Evolutionary conservation across 2,888 invertebrate genomes (phyloP).

Genomic region (Lepeophtheirus nordmannii): DNA sequence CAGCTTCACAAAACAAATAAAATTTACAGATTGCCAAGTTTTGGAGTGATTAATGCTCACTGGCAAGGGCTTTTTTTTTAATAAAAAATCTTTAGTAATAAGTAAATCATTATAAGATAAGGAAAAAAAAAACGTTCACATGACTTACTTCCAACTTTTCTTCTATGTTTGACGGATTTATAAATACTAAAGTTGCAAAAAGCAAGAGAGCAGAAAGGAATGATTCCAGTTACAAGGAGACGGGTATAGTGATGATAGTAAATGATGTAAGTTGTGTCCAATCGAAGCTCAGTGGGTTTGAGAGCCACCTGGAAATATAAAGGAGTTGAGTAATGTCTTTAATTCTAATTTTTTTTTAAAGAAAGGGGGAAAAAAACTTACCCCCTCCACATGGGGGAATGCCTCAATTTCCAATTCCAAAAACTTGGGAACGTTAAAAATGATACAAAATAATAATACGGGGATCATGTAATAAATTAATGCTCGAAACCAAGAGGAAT

Average conservation of each 20-base stretch:
- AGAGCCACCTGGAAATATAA: background rate
- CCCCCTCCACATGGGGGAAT: background rate
- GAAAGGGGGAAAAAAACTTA: background rate
- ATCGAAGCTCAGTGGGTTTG: background rate
- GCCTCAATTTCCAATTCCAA: background rate
- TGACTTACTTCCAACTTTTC: background rate
- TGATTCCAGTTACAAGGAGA: background rate
- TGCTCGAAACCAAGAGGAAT: slow-evolving; percentile 1
- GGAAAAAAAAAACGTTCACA: too few species aligned
- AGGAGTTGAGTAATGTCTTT: too few species aligned
- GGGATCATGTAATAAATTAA: background rate
- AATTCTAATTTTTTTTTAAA: too few species aligned
- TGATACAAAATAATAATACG: background rate
- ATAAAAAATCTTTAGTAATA: too few species aligned
- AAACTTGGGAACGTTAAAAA: background rate
- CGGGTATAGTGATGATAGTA: slow-evolving; percentile 1
- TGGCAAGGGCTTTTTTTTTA: too few species aligned
- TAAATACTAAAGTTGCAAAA: background rate
- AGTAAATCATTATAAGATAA: too few species aligned
- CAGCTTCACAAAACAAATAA: too few species aligned
- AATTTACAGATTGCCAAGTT: too few species aligned
- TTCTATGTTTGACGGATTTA: background rate
- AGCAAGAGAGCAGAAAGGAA: background rate
- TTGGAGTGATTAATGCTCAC: too few species aligned
- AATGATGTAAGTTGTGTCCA: background rate